Evolutionary conservation across 1,140 invertebrate genomes (phyloP), one percentile per base, ranked within the genome.

Genomic region (Drosophila nigromelanica): DNA sequence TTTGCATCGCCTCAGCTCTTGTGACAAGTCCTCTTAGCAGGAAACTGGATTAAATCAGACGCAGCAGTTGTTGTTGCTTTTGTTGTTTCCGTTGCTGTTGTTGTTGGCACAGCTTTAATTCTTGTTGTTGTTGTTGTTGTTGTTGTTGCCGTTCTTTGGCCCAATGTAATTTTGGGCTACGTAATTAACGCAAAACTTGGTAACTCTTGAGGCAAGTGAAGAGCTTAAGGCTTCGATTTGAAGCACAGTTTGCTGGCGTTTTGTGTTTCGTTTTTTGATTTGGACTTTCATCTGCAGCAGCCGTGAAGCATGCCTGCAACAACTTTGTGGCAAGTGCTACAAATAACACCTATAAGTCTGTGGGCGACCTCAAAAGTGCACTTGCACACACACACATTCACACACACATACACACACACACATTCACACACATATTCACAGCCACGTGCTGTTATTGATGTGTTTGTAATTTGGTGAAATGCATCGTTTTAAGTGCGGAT

Each of bases 211-310:
- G 21, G 59, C 35, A n/a, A 11, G 37, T 2, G 10, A 35, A 48
- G n/a, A 18, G 33, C 45, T 54, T 54, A 7, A 14, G 50, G 48
- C 50, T 56, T 48, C 35, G 54, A 74, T 74, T 62, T 70, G 43
- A 74, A 63, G 66, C 66, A 63, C 66, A 70, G 63, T 74, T 74
- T 51, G 39, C 47, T 51, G 42, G 37, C 58, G 39, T 74, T 63
- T 63, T 45, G 43, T 50, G 40, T 35, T 45, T 35, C 27, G 64
- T 45, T 68, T 60, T 37, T 60, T 35, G 27, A 12, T 35, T 35
- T 35, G 33, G 33, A 35, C 8, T 35, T 35, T 35, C 4, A 30
- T 39, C 55, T 35, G 47, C 30, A 12, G 15, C 27, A 33, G 48
- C 48, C 48, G 14, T 15, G 30, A 47, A 39, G 43, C 51, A 42